Percentiles rank a stretch among this genome's conserved stretches.
Evolutionary conservation across 2,888 invertebrate species (phyloP).

Genomic region (Stenolophus ochropezus): DNA sequence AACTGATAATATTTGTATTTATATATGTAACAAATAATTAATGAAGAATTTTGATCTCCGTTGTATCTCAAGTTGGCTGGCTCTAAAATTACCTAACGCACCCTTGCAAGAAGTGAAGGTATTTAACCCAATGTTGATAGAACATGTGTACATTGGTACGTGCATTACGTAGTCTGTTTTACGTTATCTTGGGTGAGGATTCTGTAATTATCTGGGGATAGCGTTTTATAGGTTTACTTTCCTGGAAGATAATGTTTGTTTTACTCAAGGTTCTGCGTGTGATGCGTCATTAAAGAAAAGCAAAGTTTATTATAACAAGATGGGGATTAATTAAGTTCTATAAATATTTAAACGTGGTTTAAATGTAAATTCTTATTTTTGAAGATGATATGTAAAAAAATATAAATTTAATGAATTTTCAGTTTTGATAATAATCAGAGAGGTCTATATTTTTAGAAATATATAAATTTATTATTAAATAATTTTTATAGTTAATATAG

Average conservation of each 20-base stretch:
- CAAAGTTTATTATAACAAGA: not conserved
- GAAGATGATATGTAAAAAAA: not conserved
- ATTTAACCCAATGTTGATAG: constrained; percentile 50
- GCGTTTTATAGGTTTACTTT: constrained; percentile 35
- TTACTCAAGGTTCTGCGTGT: constrained; percentile 6
- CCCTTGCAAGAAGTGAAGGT: not conserved
- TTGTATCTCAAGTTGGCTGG: constrained; percentile 26
- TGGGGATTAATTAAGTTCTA: not conserved
- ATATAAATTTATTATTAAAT: no score
- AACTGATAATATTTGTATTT: no score
- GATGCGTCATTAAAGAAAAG: not conserved
- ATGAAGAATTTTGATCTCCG: no score
- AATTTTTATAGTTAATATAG: no score
- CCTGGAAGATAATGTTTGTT: constrained; percentile 14
- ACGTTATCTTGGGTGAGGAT: constrained; percentile 21
- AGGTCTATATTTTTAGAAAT: no score
- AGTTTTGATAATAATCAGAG: no score
- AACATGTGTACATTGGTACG: constrained; percentile 45
- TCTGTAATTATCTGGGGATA: constrained; percentile 22
- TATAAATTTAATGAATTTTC: no score
- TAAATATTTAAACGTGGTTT: not conserved
- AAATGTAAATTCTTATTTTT: not conserved
- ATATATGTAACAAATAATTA: no score
- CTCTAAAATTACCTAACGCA: constrained; percentile 17
- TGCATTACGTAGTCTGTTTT: constrained; percentile 8